Percentiles rank a stretch among this genome's conserved stretches.
These are phyloP conservation scores for Plectrocnemia conspersa DNA, from an alignment of 1,140 invertebrate species.

Conservation along the genomic window DNA sequence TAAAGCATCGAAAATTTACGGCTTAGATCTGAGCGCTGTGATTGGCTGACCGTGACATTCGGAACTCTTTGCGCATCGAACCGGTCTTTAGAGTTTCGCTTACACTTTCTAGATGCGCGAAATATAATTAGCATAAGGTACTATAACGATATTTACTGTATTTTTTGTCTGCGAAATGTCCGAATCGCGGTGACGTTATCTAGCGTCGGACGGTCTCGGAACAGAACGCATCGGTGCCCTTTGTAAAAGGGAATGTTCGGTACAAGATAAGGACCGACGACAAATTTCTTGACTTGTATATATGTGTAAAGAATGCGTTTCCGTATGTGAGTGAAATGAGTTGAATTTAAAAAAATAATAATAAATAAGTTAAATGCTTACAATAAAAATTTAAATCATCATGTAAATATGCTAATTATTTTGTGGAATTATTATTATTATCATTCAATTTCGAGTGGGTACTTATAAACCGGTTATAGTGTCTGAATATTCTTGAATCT, in stretches of 20 bases:
- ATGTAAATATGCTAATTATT: too few species aligned
- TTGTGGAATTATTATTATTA: too few species aligned
- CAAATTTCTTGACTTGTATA: conserved; percentile 7
- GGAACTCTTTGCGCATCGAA: not conserved
- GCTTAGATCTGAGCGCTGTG: conserved; percentile 18
- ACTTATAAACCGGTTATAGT: too few species aligned
- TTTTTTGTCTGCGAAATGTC: not conserved
- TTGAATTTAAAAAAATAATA: too few species aligned
- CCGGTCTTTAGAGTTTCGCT: not conserved
- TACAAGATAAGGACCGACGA: conserved; percentile 18
- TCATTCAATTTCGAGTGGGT: too few species aligned
- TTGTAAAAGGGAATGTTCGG: conserved; percentile 16
- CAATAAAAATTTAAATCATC: too few species aligned
- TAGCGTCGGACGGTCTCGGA: not conserved
- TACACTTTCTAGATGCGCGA: not conserved
- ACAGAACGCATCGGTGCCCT: not conserved
- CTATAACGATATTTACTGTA: not conserved
- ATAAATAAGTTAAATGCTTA: too few species aligned
- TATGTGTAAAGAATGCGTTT: not conserved
- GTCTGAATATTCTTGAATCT: too few species aligned
- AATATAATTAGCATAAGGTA: too few species aligned
- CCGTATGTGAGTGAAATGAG: too few species aligned
- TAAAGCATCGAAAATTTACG: conserved; percentile 23
- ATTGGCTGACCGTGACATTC: conserved; percentile 19
- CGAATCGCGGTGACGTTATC: not conserved